Evolutionary conservation across 2,113 vertebrate species (phyloP), one percentile per base, ranked within the genome.

Genomic region (Hydrochoerus hydrochaeris): DNA sequence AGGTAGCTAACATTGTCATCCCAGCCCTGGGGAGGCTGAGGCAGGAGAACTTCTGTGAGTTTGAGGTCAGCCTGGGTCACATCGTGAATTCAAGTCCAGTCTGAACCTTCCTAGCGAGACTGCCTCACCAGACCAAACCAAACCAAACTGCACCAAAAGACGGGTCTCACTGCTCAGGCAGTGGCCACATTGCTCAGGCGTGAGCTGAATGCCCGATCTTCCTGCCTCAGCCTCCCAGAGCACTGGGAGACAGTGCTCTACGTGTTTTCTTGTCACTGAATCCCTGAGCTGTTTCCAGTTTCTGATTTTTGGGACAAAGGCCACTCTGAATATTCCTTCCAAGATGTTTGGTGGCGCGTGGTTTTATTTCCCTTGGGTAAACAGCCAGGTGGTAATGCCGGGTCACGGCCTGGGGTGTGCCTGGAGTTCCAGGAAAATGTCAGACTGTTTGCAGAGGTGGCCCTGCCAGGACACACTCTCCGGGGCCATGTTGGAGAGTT

Each of bases 401-500:
- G 41, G 57, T 77, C 41, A 19, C 0, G 5, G 57, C 4, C 30
- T 2, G 19, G 19, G 30, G 49, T 30, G 41, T 14, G 49, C 46
- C 49, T 24, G 14, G n/a, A 20, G 22, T 46, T 10, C 3, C 19
- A 13, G 16, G 85, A 52, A 57, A 62, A 10, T 2, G 41, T 20
- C 60, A 58, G 49, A 10, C 54, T 57, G 54, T 30, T 28, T 7
- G 35, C 62, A 0, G 22, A 44, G 38, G 49, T n/a, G 58, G 32
- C 16, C 3, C 20, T 1, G 12, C 30, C 24, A 2, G 22, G 26
- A 30, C 26, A 3, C 28, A 35, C 38, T 4, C 1, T 11, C 3
- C 12, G 7, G 14, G 2, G 6, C 7, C 7, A 12, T 24, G n/a
- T 30, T 7, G 0, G 77, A 26, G 57, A 4, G 41, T 22, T n/a